These are phyloP conservation scores for Ahaetulla prasina DNA, from an alignment of 2,113 vertebrate species.

Conservation along the genomic window DNA sequence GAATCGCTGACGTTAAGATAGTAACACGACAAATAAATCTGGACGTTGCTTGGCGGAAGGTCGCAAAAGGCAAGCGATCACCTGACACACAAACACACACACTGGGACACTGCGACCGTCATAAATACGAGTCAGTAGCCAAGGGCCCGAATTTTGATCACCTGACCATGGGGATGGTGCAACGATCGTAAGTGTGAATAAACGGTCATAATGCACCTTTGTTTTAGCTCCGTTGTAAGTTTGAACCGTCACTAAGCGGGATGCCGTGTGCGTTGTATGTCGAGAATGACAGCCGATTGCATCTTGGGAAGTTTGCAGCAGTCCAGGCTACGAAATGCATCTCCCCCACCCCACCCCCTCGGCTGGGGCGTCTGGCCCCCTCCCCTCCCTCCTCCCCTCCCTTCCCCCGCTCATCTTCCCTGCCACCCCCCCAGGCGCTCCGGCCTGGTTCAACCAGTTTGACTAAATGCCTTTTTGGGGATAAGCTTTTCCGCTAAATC, in stretches of 20 bases:
- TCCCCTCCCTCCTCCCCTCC: not conserved
- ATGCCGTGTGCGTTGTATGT: fast-evolving
- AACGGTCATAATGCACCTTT: not conserved
- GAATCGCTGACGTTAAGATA: too few species aligned
- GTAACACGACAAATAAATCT: too few species aligned
- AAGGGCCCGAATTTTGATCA: not conserved
- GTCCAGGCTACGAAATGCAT: not conserved
- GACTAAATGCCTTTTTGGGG: slow-evolving; percentile 71
- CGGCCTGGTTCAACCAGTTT: slow-evolving; percentile 75
- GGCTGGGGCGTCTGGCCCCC: not conserved
- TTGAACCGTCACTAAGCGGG: not conserved
- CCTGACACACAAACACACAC: too few species aligned
- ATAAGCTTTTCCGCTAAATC: slow-evolving; percentile 22
- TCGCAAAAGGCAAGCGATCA: too few species aligned
- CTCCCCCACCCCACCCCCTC: not conserved
- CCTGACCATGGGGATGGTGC: not conserved
- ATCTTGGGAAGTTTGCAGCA: not conserved
- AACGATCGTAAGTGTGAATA: not conserved
- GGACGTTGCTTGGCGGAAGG: too few species aligned
- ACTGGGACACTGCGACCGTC: not conserved
- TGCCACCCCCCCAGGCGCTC: slow-evolving; percentile 60
- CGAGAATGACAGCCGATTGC: not conserved
- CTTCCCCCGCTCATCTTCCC: slow-evolving; percentile 50
- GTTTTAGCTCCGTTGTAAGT: not conserved
- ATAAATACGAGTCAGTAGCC: not conserved